Percentiles rank a stretch among this genome's conserved stretches.
phyloP scores from a whole-genome alignment of 2,113 vertebrate species.

The Upupa epops region DNA sequence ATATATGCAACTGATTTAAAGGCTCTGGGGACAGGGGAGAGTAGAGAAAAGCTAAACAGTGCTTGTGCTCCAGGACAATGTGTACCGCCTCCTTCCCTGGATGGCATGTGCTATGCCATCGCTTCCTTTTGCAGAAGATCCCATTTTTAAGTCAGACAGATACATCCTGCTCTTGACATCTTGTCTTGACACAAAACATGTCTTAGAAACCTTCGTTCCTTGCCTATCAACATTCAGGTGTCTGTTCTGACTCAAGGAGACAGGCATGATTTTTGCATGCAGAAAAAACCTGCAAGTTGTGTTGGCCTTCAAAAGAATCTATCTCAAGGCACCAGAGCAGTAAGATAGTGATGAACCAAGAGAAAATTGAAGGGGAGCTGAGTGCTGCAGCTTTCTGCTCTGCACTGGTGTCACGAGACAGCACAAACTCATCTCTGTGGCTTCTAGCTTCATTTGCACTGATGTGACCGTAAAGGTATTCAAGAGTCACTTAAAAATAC shows the following conservation, averaged over 20 bases:
- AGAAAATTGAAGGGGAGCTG: not conserved
- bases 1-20: not conserved
- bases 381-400: not conserved
- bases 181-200: not conserved
- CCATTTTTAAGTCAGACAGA: not conserved
- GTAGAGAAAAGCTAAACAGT: not conserved
- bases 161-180: not conserved
- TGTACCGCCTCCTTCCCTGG: not conserved
- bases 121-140: not conserved
- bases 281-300: not conserved
- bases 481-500: not conserved
- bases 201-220: not conserved
- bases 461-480: not conserved
- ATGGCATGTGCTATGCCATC: not conserved
- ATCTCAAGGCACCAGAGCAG: not conserved
- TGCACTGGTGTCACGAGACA: accelerated
- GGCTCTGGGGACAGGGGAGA: constrained; percentile 28
- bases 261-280: not conserved
- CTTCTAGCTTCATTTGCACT: not conserved
- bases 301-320: not conserved
- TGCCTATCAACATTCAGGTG: not conserved
- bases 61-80: not conserved
- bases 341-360: not conserved
- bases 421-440: not conserved
- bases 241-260: not conserved